These are phyloP conservation scores for Junco hyemalis DNA, from an alignment of 2,113 vertebrate species.

Conservation along the genomic window DNA sequence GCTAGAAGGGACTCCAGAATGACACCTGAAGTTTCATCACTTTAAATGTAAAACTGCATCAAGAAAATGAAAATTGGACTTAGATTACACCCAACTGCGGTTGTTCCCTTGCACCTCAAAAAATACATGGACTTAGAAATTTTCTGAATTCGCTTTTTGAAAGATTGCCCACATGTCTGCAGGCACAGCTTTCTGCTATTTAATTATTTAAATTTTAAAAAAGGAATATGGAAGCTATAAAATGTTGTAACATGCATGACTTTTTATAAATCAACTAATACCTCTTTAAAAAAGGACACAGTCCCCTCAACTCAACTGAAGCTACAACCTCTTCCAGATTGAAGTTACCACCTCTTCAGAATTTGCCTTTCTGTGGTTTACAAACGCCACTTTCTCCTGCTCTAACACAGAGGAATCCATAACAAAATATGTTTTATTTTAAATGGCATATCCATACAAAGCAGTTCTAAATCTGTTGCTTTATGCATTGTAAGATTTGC, in stretches of 20 bases:
- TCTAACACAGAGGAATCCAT: background rate
- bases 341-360: background rate
- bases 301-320: background rate
- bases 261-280: background rate
- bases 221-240: background rate
- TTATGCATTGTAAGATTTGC: background rate
- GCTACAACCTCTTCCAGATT: background rate
- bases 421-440: accelerated
- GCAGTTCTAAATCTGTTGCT: background rate
- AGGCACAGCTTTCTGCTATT: background rate
- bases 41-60: background rate
- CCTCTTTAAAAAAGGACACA: background rate
- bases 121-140: accelerated
- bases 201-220: background rate
- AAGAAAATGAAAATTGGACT: background rate
- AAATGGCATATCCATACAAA: background rate
- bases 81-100: background rate
- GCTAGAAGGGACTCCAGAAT: background rate
- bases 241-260: accelerated
- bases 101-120: background rate
- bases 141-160: background rate
- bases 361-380: background rate
- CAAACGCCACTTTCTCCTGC: background rate
- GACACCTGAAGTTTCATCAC: background rate
- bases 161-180: background rate